A percentile compares a stretch with the other conserved stretches of the same genome.
These are phyloP conservation scores for Gonocerus acuteangulatus DNA, from an alignment of 2,888 invertebrate genomes.

Conservation along the genomic window DNA sequence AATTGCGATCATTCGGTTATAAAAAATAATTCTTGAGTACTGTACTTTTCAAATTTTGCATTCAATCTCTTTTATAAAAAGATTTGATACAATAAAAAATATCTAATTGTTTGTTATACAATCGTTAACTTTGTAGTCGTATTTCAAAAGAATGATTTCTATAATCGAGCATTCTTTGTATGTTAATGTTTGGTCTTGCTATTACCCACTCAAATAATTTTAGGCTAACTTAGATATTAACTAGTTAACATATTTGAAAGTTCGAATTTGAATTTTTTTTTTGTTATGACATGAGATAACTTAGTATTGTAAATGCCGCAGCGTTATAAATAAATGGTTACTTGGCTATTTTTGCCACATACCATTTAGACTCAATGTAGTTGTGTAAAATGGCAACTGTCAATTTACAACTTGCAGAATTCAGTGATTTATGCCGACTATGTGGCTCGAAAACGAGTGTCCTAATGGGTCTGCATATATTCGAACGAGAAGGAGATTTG, in stretches of 20 bases:
- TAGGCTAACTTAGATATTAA: constrained; percentile 25
- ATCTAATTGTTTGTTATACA: too few species aligned
- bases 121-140: too few species aligned
- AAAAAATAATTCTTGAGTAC: too few species aligned
- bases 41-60: too few species aligned
- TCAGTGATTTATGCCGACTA: constrained; percentile 44
- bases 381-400: constrained; percentile 30
- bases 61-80: too few species aligned
- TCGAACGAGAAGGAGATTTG: constrained; percentile 47
- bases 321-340: constrained; percentile 9
- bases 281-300: neutral
- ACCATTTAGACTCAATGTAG: constrained; percentile 7
- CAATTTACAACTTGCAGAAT: constrained; percentile 31
- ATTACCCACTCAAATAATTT: constrained; percentile 33
- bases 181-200: constrained; percentile 13
- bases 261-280: neutral
- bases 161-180: neutral
- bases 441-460: constrained; percentile 46
- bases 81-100: too few species aligned
- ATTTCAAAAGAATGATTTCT: too few species aligned
- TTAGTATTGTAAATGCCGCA: neutral
- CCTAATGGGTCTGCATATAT: constrained; percentile 45
- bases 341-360: constrained; percentile 8
- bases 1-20: too few species aligned
- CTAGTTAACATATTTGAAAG: constrained; percentile 24